phyloP scores from a whole-genome alignment of 2,888 invertebrate genomes.

The Odontothrips loti region DNA sequence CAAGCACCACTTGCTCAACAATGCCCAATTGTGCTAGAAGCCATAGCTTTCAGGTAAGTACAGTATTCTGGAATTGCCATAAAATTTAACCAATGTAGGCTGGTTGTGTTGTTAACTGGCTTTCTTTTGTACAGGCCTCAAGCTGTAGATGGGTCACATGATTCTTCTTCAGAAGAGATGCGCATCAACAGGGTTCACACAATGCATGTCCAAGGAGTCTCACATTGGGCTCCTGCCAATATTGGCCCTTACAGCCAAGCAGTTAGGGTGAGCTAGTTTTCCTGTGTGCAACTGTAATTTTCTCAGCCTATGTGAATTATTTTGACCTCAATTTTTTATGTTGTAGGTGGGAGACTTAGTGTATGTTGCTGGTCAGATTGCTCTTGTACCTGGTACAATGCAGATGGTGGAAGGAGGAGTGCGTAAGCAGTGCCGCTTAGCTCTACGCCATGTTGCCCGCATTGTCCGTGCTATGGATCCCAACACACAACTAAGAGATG shows the following conservation, averaged over 20 bases:
- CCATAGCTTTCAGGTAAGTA: slow-evolving; percentile 56
- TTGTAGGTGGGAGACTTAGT: slow-evolving; percentile 73
- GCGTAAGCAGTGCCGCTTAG: slow-evolving; percentile 74
- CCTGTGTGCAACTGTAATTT: slow-evolving; percentile 2
- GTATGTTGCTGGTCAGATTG: slow-evolving; percentile 88
- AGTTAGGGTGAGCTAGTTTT: slow-evolving; percentile 60
- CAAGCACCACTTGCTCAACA: slow-evolving; percentile 68
- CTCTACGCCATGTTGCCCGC: slow-evolving; percentile 76
- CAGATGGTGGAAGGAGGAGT: slow-evolving; percentile 70
- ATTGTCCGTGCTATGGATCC: slow-evolving; percentile 76
- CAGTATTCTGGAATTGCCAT: too few relatives aligned
- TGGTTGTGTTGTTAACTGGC: slow-evolving; percentile 39
- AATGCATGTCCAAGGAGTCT: slow-evolving; percentile 93
- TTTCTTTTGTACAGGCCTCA: slow-evolving; percentile 30
- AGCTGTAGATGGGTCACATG: background rate
- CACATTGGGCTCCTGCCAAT: slow-evolving; percentile 97
- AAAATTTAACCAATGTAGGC: too few relatives aligned
- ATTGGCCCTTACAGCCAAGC: slow-evolving; percentile 96
- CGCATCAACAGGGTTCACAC: slow-evolving; percentile 54
- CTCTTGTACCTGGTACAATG: slow-evolving; percentile 78
- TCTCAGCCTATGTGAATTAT: background rate
- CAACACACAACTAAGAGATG: slow-evolving; percentile 72
- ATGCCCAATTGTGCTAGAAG: slow-evolving; percentile 73
- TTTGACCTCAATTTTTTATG: slow-evolving; percentile 2
- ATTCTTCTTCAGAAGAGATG: slow-evolving; percentile 37